Conservation (phyloP, 1,140 invertebrate species). For the Chironomus striatipennis region DNA sequence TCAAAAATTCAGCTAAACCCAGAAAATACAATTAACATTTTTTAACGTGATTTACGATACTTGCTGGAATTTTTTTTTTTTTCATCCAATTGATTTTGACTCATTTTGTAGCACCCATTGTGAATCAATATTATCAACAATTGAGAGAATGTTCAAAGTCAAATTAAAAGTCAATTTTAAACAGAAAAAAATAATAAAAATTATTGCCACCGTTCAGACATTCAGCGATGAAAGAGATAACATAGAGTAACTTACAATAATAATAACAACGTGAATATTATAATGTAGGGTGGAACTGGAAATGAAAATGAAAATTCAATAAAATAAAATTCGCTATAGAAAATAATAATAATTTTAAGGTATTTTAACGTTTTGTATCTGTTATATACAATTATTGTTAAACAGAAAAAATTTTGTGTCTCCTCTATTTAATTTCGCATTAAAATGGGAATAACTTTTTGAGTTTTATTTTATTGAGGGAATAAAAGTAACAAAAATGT, state of each 20-base stretch:
- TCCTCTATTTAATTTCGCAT: too few species aligned
- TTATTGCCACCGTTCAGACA: not conserved
- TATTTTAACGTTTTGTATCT: too few species aligned
- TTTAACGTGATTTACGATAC: conserved; percentile 21
- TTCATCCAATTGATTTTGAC: not conserved
- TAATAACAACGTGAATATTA: too few species aligned
- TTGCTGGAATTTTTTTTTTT: not conserved
- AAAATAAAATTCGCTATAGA: conserved; percentile 18
- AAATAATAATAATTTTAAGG: not conserved
- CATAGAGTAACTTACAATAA: not conserved
- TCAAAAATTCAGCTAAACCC: too few species aligned
- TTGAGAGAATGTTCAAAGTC: conserved; percentile 14
- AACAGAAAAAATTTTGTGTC: too few species aligned
- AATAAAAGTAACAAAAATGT: too few species aligned
- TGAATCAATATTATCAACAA: not conserved
- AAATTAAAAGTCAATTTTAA: conserved; percentile 21
- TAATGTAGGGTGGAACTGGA: not conserved
- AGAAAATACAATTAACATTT: not conserved
- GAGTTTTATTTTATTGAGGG: too few species aligned
- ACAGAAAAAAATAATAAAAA: not conserved
- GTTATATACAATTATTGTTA: too few species aligned
- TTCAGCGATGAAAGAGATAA: conserved; percentile 11
- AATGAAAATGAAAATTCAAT: conserved; percentile 2
- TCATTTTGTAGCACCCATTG: not conserved
- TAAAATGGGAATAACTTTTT: too few species aligned